phyloP scores from a whole-genome alignment of 1,140 invertebrate species.

The Thaumatotibia leucotreta region DNA sequence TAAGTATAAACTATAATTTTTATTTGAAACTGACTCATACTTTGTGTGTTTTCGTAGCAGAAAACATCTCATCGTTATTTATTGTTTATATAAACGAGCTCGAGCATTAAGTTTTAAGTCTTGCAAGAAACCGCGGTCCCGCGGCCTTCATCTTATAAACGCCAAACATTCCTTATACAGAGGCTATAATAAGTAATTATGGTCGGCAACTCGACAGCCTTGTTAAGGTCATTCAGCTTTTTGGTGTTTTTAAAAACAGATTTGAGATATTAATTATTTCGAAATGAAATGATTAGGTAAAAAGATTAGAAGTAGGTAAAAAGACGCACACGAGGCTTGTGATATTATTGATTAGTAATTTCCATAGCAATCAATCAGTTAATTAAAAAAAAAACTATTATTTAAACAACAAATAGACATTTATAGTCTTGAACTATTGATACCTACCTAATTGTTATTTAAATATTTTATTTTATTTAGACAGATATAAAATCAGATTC shows the following conservation, averaged over 20 bases:
- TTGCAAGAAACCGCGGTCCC: not conserved
- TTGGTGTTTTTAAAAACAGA: not conserved
- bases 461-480: no score
- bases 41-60: not conserved
- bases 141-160: not conserved
- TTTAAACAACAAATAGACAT: no score
- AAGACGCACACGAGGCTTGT: not conserved
- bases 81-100: no score
- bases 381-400: no score
- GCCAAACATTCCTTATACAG: constrained; percentile 5
- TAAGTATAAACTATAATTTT: no score
- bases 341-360: no score
- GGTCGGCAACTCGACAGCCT: not conserved
- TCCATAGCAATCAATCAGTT: no score
- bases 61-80: not conserved
- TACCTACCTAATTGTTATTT: no score
- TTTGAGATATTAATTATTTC: not conserved
- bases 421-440: no score
- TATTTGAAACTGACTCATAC: no score
- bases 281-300: not conserved
- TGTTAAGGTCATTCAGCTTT: not conserved
- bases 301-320: no score
- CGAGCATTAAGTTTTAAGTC: not conserved
- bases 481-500: no score
- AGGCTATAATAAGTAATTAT: constrained; percentile 1